These are phyloP conservation scores for Tiliacea citrago DNA, from an alignment of 2,888 invertebrate species.

Conservation along the genomic window DNA sequence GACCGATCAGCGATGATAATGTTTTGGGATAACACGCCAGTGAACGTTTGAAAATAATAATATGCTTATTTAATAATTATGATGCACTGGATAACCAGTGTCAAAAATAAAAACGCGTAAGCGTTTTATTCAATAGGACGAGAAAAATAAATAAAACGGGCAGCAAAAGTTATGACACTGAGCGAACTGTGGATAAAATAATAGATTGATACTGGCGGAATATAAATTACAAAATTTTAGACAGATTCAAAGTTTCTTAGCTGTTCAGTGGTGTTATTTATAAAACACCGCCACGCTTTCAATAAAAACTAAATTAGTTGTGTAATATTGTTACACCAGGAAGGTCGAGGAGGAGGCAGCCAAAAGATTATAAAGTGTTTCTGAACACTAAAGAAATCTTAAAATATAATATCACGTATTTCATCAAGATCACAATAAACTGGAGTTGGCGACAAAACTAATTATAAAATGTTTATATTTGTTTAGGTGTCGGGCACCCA, in stretches of 20 bases:
- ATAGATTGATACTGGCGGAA: slow-evolving; percentile 20
- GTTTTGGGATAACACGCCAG: background rate
- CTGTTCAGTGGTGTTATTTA: slow-evolving; percentile 56
- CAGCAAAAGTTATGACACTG: slow-evolving; percentile 5
- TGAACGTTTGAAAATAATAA: background rate
- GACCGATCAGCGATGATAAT: background rate
- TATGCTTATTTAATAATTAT: background rate
- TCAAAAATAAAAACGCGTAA: slow-evolving; percentile 11
- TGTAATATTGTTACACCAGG: slow-evolving; percentile 52
- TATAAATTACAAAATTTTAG: slow-evolving; percentile 44
- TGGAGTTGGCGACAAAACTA: slow-evolving; percentile 28
- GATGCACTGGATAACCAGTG: background rate
- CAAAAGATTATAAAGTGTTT: slow-evolving; percentile 36
- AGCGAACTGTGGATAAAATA: slow-evolving; percentile 28
- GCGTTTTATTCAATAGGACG: no score
- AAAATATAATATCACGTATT: slow-evolving; percentile 19
- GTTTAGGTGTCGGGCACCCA: slow-evolving; percentile 96
- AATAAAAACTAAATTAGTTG: slow-evolving; percentile 53
- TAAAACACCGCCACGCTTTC: slow-evolving; percentile 57
- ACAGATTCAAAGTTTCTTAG: slow-evolving; percentile 45
- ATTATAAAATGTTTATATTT: slow-evolving; percentile 69
- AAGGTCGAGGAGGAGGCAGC: slow-evolving; percentile 38
- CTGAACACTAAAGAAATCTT: slow-evolving; percentile 24
- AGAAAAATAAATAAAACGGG: background rate
- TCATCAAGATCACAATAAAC: slow-evolving; percentile 29